phyloP scores from a whole-genome alignment of 1,140 invertebrate species.

The Neotoxoptera formosana region DNA sequence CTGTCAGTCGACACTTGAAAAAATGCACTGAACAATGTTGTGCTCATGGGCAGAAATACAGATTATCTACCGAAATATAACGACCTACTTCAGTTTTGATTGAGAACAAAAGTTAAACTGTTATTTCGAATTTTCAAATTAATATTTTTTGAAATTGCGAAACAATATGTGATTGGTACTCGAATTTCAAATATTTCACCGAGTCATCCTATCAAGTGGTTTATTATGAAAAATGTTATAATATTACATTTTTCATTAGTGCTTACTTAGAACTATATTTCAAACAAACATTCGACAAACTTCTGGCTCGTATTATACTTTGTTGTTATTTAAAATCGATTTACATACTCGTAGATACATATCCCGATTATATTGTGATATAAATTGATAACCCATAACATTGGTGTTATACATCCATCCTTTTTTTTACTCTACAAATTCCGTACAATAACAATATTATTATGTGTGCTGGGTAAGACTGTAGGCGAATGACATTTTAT shows the following conservation, averaged over 20 bases:
- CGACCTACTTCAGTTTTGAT: not conserved
- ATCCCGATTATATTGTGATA: not conserved
- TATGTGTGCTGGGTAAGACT: too few species aligned
- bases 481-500: too few species aligned
- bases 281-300: not conserved
- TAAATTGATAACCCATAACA: not conserved
- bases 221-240: not conserved
- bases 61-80: constrained; percentile 23
- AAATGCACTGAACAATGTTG: not conserved
- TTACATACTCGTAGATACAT: not conserved
- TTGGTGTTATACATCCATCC: too few species aligned
- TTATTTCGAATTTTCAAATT: not conserved
- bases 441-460: too few species aligned
- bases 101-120: not conserved
- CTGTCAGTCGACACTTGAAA: not conserved
- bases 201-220: not conserved
- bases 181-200: not conserved
- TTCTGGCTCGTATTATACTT: not conserved
- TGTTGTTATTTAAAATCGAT: not conserved
- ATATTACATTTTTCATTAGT: not conserved
- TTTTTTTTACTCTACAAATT: too few species aligned
- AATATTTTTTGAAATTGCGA: not conserved
- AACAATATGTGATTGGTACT: not conserved
- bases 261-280: not conserved
- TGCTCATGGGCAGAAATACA: not conserved